Evolutionary conservation across 2,797 vertebrate genomes (phyloP).

Genomic region (Jordanella pulchra): DNA sequence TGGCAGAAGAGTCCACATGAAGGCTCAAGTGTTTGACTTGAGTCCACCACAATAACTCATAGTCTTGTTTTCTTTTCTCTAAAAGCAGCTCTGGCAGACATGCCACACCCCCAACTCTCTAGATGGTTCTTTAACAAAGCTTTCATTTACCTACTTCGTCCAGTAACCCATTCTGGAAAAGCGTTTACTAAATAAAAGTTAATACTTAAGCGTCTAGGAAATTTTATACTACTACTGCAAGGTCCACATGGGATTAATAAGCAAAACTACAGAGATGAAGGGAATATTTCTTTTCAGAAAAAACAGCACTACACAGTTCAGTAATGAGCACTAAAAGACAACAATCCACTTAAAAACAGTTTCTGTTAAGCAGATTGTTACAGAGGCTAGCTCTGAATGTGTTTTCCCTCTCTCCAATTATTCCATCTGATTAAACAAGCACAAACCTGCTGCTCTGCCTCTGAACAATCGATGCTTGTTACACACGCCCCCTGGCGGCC

Average conservation of each 20-base stretch:
- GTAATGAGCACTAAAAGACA: conserved; percentile 23
- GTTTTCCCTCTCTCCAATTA: conserved; percentile 34
- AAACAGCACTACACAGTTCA: not conserved
- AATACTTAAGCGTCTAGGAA: not conserved
- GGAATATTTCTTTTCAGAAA: not conserved
- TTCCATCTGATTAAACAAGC: conserved; percentile 60
- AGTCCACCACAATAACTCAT: conserved; percentile 15
- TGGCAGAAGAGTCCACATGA: conserved; percentile 54
- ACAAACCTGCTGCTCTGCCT: conserved; percentile 47
- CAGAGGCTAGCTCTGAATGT: conserved; percentile 36
- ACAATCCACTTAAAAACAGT: conserved; percentile 35
- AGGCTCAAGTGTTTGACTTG: conserved; percentile 43
- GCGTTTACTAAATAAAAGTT: not conserved
- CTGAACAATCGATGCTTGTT: conserved; percentile 51
- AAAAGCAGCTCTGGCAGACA: not conserved
- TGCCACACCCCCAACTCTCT: conserved; percentile 23
- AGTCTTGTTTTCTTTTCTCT: conserved; percentile 9
- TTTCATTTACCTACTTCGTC: not conserved
- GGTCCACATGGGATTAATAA: not conserved
- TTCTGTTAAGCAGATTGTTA: conserved; percentile 49
- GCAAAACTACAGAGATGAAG: not conserved
- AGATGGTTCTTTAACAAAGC: conserved; percentile 11
- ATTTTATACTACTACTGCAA: not conserved
- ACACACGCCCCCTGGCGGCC: conserved; percentile 55
- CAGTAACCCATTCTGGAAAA: not conserved